Percentiles rank a stretch among this genome's conserved stretches.
These are phyloP conservation scores for Amphimedon queenslandica DNA, from an alignment of 37 sponge, comb jelly and placozoan species.

Conservation along the genomic window DNA sequence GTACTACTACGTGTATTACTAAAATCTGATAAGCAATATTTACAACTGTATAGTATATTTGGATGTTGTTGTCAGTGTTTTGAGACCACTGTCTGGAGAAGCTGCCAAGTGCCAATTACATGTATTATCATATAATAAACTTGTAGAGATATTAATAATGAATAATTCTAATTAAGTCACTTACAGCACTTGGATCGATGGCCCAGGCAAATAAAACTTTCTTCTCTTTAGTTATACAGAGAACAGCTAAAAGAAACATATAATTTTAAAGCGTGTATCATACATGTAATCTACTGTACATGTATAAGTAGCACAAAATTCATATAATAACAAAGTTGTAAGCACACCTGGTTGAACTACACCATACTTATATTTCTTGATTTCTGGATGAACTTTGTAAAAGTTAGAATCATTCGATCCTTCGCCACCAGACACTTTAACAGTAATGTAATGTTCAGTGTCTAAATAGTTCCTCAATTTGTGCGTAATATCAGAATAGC, in stretches of 20 bases:
- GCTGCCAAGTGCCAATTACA: too few relatives aligned
- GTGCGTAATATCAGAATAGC: constrained; percentile 66
- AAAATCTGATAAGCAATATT: too few relatives aligned
- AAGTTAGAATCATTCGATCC: constrained; percentile 48
- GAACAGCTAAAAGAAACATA: constrained; percentile 27
- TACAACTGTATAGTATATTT: too few relatives aligned
- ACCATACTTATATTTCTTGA: constrained; percentile 63
- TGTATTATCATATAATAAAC: too few relatives aligned
- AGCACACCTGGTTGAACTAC: constrained; percentile 75
- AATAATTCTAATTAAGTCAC: background rate
- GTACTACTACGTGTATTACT: too few relatives aligned
- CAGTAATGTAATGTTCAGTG: constrained; percentile 33
- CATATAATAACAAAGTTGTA: background rate
- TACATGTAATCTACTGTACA: too few relatives aligned
- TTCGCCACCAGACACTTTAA: constrained; percentile 59
- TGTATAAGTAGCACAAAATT: background rate
- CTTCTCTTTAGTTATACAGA: constrained; percentile 41
- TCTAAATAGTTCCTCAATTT: constrained; percentile 57
- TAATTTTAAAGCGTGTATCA: too few relatives aligned
- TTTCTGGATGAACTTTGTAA: constrained; percentile 63
- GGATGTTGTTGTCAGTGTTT: too few relatives aligned
- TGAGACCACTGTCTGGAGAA: too few relatives aligned
- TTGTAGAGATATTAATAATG: background rate
- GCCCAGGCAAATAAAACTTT: constrained; percentile 59
- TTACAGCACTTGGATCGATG: constrained; percentile 59